A percentile compares a stretch with the other conserved stretches of the same genome.
Conservation (phyloP, 2,797 vertebrate genomes). For the Apogon hyalosoma region DNA sequence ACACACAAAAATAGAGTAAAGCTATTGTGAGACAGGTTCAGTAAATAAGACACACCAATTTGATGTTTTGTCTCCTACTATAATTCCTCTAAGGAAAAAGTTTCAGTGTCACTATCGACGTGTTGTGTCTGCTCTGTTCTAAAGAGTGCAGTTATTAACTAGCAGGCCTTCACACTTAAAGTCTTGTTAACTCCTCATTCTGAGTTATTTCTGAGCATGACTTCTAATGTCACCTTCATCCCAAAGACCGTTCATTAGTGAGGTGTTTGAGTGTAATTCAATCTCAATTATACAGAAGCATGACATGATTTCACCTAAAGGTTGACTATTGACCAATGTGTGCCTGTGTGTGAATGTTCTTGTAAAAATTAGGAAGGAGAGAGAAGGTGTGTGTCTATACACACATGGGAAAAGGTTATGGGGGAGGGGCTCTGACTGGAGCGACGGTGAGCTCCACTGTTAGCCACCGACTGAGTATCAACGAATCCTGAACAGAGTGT, state of each 20-base stretch:
- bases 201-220: neutral
- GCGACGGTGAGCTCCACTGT: slow-evolving; percentile 13
- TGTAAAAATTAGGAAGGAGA: too few relatives aligned
- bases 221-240: slow-evolving; percentile 13
- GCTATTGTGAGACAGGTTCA: too few relatives aligned
- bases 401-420: slow-evolving; percentile 3
- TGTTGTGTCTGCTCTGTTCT: neutral
- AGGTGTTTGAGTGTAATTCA: slow-evolving; percentile 23
- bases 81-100: too few relatives aligned
- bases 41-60: too few relatives aligned
- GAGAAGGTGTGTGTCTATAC: neutral
- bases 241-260: slow-evolving; percentile 32
- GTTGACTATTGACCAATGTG: slow-evolving; percentile 6
- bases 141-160: neutral
- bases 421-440: slow-evolving; percentile 14
- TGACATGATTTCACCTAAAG: slow-evolving; percentile 15
- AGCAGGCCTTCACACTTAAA: neutral
- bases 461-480: neutral
- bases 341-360: neutral
- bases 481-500: slow-evolving; percentile 43
- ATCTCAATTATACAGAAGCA: slow-evolving; percentile 20
- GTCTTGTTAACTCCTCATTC: slow-evolving; percentile 12
- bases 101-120: neutral
- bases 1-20: too few relatives aligned
- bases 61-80: too few relatives aligned